Evolutionary conservation across 1,140 invertebrate species (phyloP).

Genomic region (Batillaria attramentaria): DNA sequence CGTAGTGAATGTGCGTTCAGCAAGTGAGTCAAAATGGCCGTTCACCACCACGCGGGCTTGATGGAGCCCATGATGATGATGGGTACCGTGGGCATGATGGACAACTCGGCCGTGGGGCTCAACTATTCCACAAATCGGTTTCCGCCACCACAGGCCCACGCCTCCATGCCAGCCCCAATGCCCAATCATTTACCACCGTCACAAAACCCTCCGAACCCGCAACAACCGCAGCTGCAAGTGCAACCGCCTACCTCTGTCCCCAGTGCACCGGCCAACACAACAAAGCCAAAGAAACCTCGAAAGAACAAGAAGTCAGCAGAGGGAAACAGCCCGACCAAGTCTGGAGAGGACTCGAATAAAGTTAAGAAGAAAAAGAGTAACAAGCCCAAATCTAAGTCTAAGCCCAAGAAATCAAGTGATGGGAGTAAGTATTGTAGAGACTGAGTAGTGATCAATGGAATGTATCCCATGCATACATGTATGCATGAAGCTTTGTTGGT

Average conservation of each 20-base stretch:
- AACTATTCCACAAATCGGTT: conserved; percentile 20
- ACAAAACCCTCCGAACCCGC: neutral
- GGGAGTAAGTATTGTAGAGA: conserved; percentile 21
- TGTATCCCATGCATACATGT: too few species aligned
- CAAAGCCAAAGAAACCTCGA: conserved; percentile 20
- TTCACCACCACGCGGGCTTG: conserved; percentile 27
- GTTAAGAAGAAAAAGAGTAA: conserved; percentile 29
- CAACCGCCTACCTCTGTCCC: neutral
- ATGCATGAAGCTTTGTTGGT: too few species aligned
- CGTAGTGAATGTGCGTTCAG: neutral
- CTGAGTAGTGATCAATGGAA: too few species aligned
- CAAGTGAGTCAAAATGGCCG: conserved; percentile 19
- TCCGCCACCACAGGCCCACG: conserved; percentile 20
- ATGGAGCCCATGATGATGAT: conserved; percentile 32
- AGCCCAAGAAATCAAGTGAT: conserved; percentile 29
- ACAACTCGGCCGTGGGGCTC: conserved; percentile 17
- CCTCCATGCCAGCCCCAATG: conserved; percentile 17
- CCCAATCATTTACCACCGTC: conserved; percentile 12
- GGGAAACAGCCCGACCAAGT: neutral
- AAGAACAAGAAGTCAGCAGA: conserved; percentile 28
- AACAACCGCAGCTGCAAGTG: neutral
- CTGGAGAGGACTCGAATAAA: neutral
- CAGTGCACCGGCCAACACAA: neutral
- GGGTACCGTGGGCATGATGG: conserved; percentile 23
- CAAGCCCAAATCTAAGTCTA: conserved; percentile 23